phyloP scores from a whole-genome alignment of 2,113 vertebrate species.

The Eonycteris spelaea region DNA sequence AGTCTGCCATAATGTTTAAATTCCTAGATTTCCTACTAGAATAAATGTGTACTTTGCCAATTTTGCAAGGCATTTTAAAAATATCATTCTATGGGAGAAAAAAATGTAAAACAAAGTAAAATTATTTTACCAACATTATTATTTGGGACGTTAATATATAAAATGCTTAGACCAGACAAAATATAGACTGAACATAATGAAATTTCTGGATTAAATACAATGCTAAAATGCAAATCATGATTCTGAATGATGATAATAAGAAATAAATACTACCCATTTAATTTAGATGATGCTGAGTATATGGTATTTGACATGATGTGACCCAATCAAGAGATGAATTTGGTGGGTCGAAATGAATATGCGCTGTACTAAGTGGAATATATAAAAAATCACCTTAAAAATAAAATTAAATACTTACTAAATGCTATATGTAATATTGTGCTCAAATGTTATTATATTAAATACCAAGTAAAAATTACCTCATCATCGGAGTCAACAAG shows the following conservation, averaged over 20 bases:
- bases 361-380: constrained; percentile 9
- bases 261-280: constrained; percentile 73
- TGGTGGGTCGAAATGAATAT: constrained; percentile 48
- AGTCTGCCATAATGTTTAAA: neutral
- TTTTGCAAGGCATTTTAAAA: neutral
- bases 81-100: neutral
- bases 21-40: neutral
- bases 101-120: constrained; percentile 7
- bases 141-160: neutral
- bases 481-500: constrained; percentile 84
- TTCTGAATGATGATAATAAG: neutral
- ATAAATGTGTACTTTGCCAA: neutral
- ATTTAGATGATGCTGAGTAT: constrained; percentile 42
- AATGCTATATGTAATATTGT: neutral
- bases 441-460: neutral
- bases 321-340: constrained; percentile 67
- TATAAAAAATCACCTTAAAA: constrained; percentile 75
- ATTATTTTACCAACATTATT: neutral
- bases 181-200: neutral
- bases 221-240: neutral
- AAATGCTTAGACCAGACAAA: neutral
- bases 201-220: neutral
- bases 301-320: constrained; percentile 47
- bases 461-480: constrained; percentile 76
- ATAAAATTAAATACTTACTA: constrained; percentile 19